These are phyloP conservation scores for Sarcoramphus papa DNA, from an alignment of 2,797 vertebrate genomes.

Conservation along the genomic window DNA sequence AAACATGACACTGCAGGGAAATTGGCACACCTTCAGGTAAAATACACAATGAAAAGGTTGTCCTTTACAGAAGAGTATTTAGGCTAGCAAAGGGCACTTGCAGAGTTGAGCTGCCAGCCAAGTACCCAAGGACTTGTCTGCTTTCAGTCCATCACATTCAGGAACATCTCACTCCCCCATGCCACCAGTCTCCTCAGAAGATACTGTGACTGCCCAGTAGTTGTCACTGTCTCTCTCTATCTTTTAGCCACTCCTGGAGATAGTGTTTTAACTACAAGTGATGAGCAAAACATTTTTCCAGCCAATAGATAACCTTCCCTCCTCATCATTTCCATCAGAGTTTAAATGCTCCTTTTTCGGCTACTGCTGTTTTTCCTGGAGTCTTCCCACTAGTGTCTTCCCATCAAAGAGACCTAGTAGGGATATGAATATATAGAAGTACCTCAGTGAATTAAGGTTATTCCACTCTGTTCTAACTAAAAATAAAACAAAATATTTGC, in stretches of 20 bases:
- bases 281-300: not conserved
- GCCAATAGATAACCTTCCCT: accelerated
- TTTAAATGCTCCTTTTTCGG: not conserved
- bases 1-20: not conserved
- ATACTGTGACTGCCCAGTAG: not conserved
- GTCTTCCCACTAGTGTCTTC: not conserved
- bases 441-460: not conserved
- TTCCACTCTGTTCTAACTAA: not conserved
- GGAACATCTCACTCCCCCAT: not conserved
- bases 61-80: not conserved
- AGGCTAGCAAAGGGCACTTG: not conserved
- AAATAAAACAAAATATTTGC: not conserved
- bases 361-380: not conserved
- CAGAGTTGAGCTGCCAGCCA: not conserved
- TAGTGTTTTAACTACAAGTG: not conserved
- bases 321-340: not conserved
- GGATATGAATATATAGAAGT: not conserved
- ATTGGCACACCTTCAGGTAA: not conserved
- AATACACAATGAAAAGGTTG: not conserved
- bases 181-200: not conserved
- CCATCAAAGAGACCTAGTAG: not conserved
- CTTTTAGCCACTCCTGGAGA: not conserved
- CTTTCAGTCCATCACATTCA: not conserved
- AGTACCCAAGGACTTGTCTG: not conserved
- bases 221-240: not conserved